Conservation (phyloP, 2,113 vertebrate genomes). For the Catharus bicknelli region DNA sequence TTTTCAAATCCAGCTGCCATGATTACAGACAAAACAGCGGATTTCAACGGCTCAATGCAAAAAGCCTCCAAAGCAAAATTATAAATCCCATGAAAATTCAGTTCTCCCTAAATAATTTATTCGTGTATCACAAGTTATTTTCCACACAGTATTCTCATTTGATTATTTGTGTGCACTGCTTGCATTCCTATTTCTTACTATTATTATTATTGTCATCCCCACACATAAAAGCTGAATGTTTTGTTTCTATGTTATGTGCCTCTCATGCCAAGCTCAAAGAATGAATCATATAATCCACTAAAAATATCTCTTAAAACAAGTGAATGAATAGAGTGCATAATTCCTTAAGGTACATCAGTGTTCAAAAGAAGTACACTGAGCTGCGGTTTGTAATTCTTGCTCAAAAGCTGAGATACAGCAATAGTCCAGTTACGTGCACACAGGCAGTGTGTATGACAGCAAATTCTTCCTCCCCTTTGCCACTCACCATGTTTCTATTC, state of each 20-base stretch:
- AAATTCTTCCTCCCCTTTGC: not conserved
- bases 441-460: not conserved
- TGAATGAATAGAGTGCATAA: not conserved
- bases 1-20: slow-evolving; percentile 37
- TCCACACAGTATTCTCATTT: not conserved
- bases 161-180: not conserved
- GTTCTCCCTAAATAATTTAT: slow-evolving; percentile 25
- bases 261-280: not conserved
- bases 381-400: not conserved
- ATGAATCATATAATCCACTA: not conserved
- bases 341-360: not conserved
- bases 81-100: slow-evolving; percentile 31
- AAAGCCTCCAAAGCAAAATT: slow-evolving; percentile 37
- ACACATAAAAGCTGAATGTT: not conserved
- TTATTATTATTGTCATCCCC: not conserved
- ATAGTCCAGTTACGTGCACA: not conserved
- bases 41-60: slow-evolving; percentile 28
- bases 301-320: not conserved
- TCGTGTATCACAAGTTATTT: not conserved
- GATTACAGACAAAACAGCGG: slow-evolving; percentile 28
- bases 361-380: not conserved
- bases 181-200: not conserved
- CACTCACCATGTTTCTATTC: not conserved
- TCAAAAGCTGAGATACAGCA: not conserved
- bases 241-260: not conserved